These are phyloP conservation scores for Jaculus jaculus DNA, from an alignment of 2,113 vertebrate species.

Conservation along the genomic window DNA sequence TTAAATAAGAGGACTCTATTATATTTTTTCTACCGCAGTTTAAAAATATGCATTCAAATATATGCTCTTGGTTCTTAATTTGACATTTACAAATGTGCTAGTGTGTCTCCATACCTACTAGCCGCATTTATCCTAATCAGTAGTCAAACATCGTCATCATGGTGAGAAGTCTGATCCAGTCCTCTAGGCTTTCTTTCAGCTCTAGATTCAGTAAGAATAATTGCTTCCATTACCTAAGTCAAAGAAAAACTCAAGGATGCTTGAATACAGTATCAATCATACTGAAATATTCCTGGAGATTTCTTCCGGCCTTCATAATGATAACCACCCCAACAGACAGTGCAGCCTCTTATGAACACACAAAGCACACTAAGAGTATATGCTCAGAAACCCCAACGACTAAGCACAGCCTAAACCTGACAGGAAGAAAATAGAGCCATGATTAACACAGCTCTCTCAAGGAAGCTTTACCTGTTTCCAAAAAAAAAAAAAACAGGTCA, in stretches of 20 bases:
- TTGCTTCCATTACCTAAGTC: conserved; percentile 22
- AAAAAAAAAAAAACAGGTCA: background rate
- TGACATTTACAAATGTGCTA: background rate
- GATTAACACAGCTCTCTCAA: background rate
- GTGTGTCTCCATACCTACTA: background rate
- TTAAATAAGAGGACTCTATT: background rate
- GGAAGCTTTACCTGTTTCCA: background rate
- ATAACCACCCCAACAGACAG: conserved; percentile 27
- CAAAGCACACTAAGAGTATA: background rate
- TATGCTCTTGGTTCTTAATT: background rate
- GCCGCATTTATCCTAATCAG: conserved; percentile 18
- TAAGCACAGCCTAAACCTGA: conserved; percentile 1
- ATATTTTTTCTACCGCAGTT: background rate
- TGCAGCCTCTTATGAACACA: conserved; percentile 27
- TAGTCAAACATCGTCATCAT: conserved; percentile 17
- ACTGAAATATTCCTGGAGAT: conserved; percentile 31
- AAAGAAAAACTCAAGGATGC: conserved; percentile 47
- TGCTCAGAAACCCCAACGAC: background rate
- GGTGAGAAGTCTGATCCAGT: conserved; percentile 30
- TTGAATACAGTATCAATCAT: conserved; percentile 6
- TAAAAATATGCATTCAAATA: background rate
- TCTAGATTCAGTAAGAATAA: conserved; percentile 38
- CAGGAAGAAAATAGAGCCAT: background rate
- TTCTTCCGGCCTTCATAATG: conserved; percentile 34
- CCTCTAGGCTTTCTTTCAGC: conserved; percentile 17